Percentiles rank a stretch among this genome's conserved stretches.
Evolutionary conservation across 2,797 vertebrate species (phyloP).

Genomic region (Carapus acus): DNA sequence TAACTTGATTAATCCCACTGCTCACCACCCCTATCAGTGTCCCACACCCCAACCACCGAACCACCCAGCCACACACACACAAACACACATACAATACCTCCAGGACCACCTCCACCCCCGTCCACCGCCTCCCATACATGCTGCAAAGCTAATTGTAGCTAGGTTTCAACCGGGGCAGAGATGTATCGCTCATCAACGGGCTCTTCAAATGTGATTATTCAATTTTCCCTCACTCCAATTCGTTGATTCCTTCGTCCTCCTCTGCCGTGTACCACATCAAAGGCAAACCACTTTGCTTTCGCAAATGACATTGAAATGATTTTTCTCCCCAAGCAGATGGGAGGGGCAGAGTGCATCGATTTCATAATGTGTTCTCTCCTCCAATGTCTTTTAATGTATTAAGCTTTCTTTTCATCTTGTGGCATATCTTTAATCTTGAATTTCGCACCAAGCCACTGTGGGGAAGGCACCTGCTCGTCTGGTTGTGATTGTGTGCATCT

Average conservation of each 20-base stretch:
- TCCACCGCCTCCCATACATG: constrained; percentile 12
- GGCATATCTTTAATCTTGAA: constrained; percentile 41
- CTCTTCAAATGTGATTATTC: constrained; percentile 29
- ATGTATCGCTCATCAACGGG: constrained; percentile 21
- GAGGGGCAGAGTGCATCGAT: constrained; percentile 12
- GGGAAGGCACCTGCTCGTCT: too few relatives aligned
- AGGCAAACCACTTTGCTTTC: constrained; percentile 5
- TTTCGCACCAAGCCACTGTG: constrained; percentile 36
- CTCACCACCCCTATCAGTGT: too few relatives aligned
- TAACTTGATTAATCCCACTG: constrained; percentile 49
- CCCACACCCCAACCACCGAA: too few relatives aligned
- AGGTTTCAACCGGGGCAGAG: constrained; percentile 28
- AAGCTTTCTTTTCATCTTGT: constrained; percentile 18
- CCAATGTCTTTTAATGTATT: constrained; percentile 10
- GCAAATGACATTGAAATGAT: constrained; percentile 7
- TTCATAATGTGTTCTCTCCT: constrained; percentile 18
- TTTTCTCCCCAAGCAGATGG: constrained; percentile 1
- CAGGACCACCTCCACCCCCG: constrained; percentile 26
- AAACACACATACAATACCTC: too few relatives aligned
- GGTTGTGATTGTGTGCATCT: too few relatives aligned
- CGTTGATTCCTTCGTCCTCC: constrained; percentile 1
- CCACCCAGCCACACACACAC: too few relatives aligned
- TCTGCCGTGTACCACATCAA: constrained; percentile 17
- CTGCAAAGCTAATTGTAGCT: constrained; percentile 39
- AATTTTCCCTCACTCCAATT: constrained; percentile 10